Evolutionary conservation across 2,113 vertebrate species (phyloP).

Genomic region (Xenopus laevis): DNA sequence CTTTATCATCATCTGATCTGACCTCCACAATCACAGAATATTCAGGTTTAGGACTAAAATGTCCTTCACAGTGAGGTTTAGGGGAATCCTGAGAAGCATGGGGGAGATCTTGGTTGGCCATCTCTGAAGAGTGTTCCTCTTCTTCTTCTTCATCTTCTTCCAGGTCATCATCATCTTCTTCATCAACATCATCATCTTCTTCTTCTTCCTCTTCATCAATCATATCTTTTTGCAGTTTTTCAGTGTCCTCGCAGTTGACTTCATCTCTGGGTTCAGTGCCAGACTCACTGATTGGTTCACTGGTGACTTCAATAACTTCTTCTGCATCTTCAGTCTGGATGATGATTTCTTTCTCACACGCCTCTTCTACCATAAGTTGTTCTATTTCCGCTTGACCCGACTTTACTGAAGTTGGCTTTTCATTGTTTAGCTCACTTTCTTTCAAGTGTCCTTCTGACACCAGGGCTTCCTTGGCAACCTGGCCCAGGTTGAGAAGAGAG

Average conservation of each 20-base stretch:
- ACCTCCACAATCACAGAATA: conserved; percentile 80
- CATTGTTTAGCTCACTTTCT: conserved; percentile 48
- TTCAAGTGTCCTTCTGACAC: conserved; percentile 56
- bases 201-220: conserved; percentile 59
- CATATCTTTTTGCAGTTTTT: conserved; percentile 53
- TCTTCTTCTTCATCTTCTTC: conserved; percentile 63
- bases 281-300: conserved; percentile 58
- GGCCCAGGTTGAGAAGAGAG: conserved; percentile 83
- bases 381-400: conserved; percentile 54
- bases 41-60: conserved; percentile 61
- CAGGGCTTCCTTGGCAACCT: conserved; percentile 64
- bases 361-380: conserved; percentile 60
- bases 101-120: conserved; percentile 58
- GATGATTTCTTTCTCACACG: conserved; percentile 65
- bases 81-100: conserved; percentile 53
- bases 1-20: conserved; percentile 75
- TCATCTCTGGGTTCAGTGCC: conserved; percentile 50
- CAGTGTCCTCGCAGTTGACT: conserved; percentile 40
- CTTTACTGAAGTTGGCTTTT: conserved; percentile 49
- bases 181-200: conserved; percentile 48
- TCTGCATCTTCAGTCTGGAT: conserved; percentile 65
- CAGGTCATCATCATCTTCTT: conserved; percentile 55
- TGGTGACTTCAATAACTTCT: conserved; percentile 66
- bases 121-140: conserved; percentile 55
- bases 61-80: conserved; percentile 64